Evolutionary conservation across 2,797 vertebrate species (phyloP).

Genomic region (Bradypodion pumilum): DNA sequence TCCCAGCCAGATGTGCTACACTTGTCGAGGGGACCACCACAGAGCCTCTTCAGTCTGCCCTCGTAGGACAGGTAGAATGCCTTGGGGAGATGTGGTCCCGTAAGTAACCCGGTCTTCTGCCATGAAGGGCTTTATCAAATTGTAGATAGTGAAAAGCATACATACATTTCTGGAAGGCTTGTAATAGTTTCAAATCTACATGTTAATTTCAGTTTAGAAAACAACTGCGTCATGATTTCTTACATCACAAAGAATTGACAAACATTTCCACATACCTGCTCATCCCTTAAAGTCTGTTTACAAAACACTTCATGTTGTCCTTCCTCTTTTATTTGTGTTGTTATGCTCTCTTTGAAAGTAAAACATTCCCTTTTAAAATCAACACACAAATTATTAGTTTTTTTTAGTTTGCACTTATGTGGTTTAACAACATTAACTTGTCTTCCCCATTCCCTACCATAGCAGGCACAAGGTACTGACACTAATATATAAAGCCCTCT

Average conservation of each 20-base stretch:
- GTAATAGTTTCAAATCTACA: background rate
- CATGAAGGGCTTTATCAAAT: background rate
- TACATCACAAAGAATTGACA: conserved; percentile 16
- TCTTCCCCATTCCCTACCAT: too few species aligned
- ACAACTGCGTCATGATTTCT: conserved; percentile 14
- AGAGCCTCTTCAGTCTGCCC: too few species aligned
- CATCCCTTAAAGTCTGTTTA: conserved; percentile 64
- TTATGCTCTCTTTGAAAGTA: conserved; percentile 59
- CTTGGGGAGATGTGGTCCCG: too few species aligned
- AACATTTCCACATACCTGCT: conserved; percentile 78
- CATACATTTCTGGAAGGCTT: background rate
- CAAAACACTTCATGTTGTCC: conserved; percentile 77
- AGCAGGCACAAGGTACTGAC: too few species aligned
- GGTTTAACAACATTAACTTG: background rate
- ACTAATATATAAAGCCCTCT: too few species aligned
- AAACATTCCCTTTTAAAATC: conserved; percentile 67
- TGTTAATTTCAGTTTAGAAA: background rate
- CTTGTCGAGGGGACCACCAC: too few species aligned
- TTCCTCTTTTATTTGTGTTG: conserved; percentile 36
- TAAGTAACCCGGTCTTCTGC: too few species aligned
- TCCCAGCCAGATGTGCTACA: too few species aligned
- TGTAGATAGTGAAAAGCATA: background rate
- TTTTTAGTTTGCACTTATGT: background rate
- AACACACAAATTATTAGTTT: conserved; percentile 25
- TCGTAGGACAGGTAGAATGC: too few species aligned